Conservation (phyloP, 2,888 invertebrate genomes). For the Mimumesa dahlbomi region DNA sequence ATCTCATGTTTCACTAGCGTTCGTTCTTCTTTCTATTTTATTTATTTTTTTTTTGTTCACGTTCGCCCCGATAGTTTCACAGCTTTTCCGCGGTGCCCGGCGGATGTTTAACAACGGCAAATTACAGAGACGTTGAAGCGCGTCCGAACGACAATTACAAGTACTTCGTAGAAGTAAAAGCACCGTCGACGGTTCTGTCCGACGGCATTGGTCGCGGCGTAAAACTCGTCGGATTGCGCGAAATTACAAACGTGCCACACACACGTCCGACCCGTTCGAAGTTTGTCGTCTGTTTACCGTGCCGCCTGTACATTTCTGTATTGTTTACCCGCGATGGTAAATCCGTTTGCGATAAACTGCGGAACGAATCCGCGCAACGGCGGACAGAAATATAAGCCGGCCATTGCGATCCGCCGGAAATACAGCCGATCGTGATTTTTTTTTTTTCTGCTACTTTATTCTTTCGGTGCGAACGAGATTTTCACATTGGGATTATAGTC, state of each 20-base stretch:
- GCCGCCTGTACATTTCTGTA: conserved; percentile 13
- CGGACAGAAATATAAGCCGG: conserved; percentile 1
- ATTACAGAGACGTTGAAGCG: conserved; percentile 39
- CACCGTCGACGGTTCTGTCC: conserved; percentile 14
- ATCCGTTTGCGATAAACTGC: conserved; percentile 42
- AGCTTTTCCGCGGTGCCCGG: not conserved
- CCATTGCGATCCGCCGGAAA: not conserved
- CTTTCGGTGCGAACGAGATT: too few relatives aligned
- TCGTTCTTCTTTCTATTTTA: too few relatives aligned
- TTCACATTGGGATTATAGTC: too few relatives aligned
- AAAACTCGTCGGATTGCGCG: conserved; percentile 42
- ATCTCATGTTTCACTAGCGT: too few relatives aligned
- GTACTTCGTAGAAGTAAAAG: not conserved
- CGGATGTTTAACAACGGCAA: conserved; percentile 28
- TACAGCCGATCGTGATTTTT: too few relatives aligned
- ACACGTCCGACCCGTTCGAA: conserved; percentile 7
- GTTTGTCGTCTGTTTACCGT: conserved; percentile 24
- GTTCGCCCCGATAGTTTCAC: not conserved
- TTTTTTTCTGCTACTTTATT: too few relatives aligned
- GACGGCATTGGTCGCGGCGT: conserved; percentile 8
- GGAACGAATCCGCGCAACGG: conserved; percentile 16
- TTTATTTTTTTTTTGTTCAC: not conserved
- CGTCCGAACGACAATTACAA: conserved; percentile 44
- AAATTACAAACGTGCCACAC: conserved; percentile 43
- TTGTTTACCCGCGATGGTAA: conserved; percentile 35